Conservation (phyloP, 2,797 vertebrate genomes). For the Sylvilagus floridanus region DNA sequence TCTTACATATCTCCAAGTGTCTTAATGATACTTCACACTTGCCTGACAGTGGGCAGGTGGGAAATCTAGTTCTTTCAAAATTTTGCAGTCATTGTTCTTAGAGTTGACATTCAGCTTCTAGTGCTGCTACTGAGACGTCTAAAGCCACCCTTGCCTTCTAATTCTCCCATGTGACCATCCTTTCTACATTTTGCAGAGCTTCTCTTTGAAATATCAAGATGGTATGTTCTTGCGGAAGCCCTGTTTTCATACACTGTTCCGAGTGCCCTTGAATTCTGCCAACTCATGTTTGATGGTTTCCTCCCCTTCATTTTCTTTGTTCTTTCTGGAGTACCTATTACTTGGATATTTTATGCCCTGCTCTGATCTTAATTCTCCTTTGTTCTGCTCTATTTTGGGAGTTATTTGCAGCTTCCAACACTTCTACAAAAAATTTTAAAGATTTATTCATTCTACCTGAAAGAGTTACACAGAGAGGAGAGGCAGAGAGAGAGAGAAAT, state of each 20-base stretch:
- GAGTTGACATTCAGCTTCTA: not conserved
- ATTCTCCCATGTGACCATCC: not conserved
- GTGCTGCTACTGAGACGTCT: not conserved
- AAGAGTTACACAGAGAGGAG: no score
- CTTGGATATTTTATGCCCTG: not conserved
- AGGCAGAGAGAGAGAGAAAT: no score
- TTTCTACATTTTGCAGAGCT: not conserved
- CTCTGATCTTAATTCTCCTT: not conserved
- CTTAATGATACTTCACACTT: not conserved
- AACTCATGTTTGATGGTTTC: not conserved
- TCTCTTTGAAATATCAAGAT: not conserved
- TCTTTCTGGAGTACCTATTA: not conserved
- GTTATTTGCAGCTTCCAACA: not conserved
- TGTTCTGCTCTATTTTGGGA: not conserved
- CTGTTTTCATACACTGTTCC: not conserved
- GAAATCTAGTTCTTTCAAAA: constrained; percentile 35
- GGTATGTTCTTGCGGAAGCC: not conserved
- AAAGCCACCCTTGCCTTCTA: not conserved
- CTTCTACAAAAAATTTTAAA: not conserved
- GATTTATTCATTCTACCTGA: no score
- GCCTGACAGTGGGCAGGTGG: not conserved
- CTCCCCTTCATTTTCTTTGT: not conserved
- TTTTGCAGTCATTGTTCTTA: not conserved
- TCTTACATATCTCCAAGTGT: constrained; percentile 1
- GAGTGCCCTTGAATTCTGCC: not conserved